Percentiles rank a stretch among this genome's conserved stretches.
phyloP scores from a whole-genome alignment of 2,797 vertebrate genomes.

The Schizothorax lantsangensis region DNA sequence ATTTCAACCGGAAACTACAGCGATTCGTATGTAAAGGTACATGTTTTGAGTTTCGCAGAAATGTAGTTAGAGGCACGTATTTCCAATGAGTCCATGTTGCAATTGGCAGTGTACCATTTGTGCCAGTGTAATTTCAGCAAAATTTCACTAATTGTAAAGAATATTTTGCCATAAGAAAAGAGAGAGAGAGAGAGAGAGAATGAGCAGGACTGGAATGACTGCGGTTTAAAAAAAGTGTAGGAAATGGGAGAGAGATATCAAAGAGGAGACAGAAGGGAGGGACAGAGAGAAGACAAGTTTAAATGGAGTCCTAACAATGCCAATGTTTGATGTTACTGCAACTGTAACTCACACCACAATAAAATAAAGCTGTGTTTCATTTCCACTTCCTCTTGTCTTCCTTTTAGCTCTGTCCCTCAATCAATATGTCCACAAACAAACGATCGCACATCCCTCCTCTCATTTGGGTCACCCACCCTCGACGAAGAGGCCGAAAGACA shows the following conservation, averaged over 20 bases:
- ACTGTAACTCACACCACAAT: conserved; percentile 67
- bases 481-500: conserved; percentile 31
- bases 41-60: too few relatives aligned
- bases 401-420: conserved; percentile 61
- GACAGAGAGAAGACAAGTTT: conserved; percentile 63
- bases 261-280: conserved; percentile 47
- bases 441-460: conserved; percentile 1
- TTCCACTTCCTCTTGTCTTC: conserved; percentile 53
- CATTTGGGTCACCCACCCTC: background rate
- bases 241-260: conserved; percentile 52
- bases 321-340: conserved; percentile 68
- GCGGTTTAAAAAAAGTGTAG: conserved; percentile 34
- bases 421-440: conserved; percentile 53
- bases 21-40: too few relatives aligned
- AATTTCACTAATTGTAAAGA: background rate
- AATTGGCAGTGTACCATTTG: too few relatives aligned
- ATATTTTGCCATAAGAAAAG: background rate
- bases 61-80: too few relatives aligned
- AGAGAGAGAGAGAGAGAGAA: background rate
- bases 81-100: too few relatives aligned
- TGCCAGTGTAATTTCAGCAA: too few relatives aligned
- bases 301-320: conserved; percentile 65
- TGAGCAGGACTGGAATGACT: background rate
- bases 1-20: too few relatives aligned
- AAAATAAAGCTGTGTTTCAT: conserved; percentile 66